Conservation (phyloP, 1,140 invertebrate species). For the Muscidifurax raptorellus region DNA sequence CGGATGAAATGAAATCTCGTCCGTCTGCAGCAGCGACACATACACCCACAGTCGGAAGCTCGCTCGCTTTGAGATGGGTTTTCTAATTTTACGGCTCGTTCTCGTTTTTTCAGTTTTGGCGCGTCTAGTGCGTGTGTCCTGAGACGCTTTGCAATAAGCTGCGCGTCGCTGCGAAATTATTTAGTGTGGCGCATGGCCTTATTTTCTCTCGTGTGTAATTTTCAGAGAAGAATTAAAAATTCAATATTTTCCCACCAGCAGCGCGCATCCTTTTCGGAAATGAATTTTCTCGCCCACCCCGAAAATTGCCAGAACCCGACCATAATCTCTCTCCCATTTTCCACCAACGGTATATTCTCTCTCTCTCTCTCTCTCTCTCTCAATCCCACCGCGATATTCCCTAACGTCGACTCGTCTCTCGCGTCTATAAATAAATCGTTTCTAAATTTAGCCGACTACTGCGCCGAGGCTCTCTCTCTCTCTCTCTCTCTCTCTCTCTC, state of each 20-base stretch:
- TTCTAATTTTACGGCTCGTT: neutral
- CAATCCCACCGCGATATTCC: neutral
- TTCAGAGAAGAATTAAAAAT: no score
- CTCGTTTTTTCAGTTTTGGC: neutral
- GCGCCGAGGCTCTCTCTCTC: neutral
- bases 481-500: neutral
- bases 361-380: no score
- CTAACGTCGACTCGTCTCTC: neutral
- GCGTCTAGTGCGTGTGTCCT: neutral
- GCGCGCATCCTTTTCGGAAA: neutral
- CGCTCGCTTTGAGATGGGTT: neutral
- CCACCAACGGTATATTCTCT: neutral
- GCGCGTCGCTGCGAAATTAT: neutral
- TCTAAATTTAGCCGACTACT: slow-evolving; percentile 34
- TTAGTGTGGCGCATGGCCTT: no score
- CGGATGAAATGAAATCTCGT: neutral
- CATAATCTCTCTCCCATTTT: neutral
- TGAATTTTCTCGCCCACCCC: neutral
- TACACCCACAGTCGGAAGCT: neutral
- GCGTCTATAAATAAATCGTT: slow-evolving; percentile 37
- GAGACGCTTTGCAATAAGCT: neutral
- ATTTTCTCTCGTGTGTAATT: no score
- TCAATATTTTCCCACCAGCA: no score
- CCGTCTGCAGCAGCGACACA: neutral
- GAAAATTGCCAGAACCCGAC: neutral